Base-by-base conservation (phyloP, 2,113 vertebrate genomes). In the Xyrauchen texanus region DNA sequence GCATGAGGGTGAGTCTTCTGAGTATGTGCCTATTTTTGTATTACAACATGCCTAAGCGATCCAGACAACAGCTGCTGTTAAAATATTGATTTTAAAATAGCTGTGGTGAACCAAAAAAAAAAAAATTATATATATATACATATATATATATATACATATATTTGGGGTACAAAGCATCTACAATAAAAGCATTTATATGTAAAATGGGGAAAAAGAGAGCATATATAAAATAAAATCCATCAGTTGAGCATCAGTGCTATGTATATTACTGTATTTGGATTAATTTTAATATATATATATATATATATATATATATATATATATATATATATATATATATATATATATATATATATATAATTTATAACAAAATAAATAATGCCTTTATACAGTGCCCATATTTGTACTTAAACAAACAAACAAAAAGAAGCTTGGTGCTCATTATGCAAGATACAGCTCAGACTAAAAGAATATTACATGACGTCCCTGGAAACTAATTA, bases 281-380 rank as follows among this genome's bases (percentile, higher is more conserved):
- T 87, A 85, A 93, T 93, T 94, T 93, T 93, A 91, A 93, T 94
- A 93, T 94, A 95, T 94, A 34, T 34, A 34, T 34, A 34, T 34
- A 34, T 34, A 34, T 34, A 34, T 34, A 34, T 34, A 34, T 34
- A 34, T 34, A 34, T 34, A 34, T 34, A 34, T 34, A 34, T 34
- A 34, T 34, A 34, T 34, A 34, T 34, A 34, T 34, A 34, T 34
- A 34, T 34, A 34, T 34, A 34, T 34, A 34, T 34, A 34, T 34
- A 34, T 34, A 34, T 34, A 34, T 34, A 34, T 34, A 34, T n/a
- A n/a, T n/a, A n/a, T n/a, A n/a, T n/a, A n/a, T 95, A 63, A 93
- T 93, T 93, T 94, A 93, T 94, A 95, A 95, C 91, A 94, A 94
- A 96, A 96, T 95, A 95, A 95, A 96, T 96, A 95, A 95, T 95